Percentiles rank a stretch among this genome's conserved stretches.
phyloP scores from a whole-genome alignment of 2,797 vertebrate species.

The Babyrousa celebensis region DNA sequence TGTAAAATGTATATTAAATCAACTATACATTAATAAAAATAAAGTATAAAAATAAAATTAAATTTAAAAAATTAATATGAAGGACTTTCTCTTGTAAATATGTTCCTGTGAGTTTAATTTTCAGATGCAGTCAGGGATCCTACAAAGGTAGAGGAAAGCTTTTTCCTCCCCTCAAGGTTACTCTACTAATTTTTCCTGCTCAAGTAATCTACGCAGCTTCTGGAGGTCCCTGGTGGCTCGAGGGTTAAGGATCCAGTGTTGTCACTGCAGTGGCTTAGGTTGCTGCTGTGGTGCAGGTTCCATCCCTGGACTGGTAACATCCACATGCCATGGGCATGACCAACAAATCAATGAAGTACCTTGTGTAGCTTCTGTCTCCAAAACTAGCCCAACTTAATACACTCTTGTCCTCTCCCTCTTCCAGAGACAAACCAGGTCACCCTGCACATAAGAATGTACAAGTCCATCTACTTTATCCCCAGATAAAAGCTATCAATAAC shows the following conservation, averaged over 20 bases:
- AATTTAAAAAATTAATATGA: too few species aligned
- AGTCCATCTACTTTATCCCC: neutral
- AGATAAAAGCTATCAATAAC: slow-evolving; percentile 6
- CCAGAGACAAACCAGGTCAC: neutral
- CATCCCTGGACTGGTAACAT: too few species aligned
- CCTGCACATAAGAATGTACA: neutral
- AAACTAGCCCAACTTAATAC: neutral
- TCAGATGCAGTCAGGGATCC: neutral
- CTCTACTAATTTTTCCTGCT: too few species aligned
- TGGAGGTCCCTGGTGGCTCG: too few species aligned
- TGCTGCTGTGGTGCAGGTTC: too few species aligned
- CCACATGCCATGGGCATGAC: too few species aligned
- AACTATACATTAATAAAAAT: neutral
- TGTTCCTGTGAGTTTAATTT: neutral
- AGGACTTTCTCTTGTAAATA: neutral
- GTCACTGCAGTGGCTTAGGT: too few species aligned
- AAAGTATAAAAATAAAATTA: too few species aligned
- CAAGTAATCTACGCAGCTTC: too few species aligned
- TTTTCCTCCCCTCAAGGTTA: neutral
- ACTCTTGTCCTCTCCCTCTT: neutral
- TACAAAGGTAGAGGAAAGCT: neutral
- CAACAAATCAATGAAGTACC: neutral
- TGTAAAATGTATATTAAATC: neutral
- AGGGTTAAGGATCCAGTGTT: too few species aligned
- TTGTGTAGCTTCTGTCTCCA: neutral